These are phyloP conservation scores for Neolamprologus cancellatus DNA, from an alignment of 2,113 vertebrate genomes.

Conservation along the genomic window DNA sequence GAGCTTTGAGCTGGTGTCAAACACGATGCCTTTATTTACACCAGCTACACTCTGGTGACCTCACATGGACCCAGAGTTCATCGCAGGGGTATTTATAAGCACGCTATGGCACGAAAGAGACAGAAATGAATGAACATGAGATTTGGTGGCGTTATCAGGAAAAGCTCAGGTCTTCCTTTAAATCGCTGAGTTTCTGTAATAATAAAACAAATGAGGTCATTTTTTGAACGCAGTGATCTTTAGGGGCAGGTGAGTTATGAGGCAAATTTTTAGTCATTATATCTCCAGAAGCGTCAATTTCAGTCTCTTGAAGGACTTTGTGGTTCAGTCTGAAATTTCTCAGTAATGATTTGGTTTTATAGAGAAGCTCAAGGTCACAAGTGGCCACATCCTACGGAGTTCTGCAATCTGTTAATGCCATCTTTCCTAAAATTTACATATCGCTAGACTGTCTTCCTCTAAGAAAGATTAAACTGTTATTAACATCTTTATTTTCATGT, in stretches of 20 bases:
- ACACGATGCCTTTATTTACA: constrained; percentile 5
- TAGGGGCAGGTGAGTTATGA: too few species aligned
- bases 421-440: background rate
- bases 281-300: rapidly evolving
- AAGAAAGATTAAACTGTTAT: background rate
- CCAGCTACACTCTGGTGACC: background rate
- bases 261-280: background rate
- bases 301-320: background rate
- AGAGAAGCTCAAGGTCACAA: background rate
- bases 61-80: background rate
- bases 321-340: background rate
- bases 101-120: background rate
- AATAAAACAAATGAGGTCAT: background rate
- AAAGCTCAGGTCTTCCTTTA: background rate
- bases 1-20: constrained; percentile 1
- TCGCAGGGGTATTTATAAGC: background rate
- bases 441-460: background rate
- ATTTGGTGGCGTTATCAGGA: background rate
- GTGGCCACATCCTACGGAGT: background rate
- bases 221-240: background rate
- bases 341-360: background rate
- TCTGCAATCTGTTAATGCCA: rapidly evolving
- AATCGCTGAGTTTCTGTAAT: background rate
- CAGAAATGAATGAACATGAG: background rate
- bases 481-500: background rate